phyloP scores from a whole-genome alignment of 2,797 vertebrate species.

The Gambelia wislizenii region DNA sequence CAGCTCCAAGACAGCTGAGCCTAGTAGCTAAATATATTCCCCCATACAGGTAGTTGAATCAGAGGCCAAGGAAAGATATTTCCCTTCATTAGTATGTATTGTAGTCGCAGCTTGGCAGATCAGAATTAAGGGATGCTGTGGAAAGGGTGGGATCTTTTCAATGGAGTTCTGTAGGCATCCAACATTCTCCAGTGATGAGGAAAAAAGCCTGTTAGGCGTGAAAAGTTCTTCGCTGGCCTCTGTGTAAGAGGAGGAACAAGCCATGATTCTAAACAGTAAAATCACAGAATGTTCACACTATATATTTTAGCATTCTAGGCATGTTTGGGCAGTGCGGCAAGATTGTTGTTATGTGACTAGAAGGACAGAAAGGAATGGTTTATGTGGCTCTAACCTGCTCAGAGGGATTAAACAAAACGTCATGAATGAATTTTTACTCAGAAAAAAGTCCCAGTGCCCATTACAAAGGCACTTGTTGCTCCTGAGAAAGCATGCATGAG shows the following conservation, averaged over 20 bases:
- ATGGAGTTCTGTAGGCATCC: neutral
- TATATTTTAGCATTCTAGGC: neutral
- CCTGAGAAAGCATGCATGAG: neutral
- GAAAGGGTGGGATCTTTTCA: neutral
- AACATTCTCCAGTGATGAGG: neutral
- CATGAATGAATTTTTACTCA: neutral
- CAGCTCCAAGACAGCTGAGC: neutral
- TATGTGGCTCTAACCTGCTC: neutral
- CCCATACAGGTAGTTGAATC: conserved; percentile 31
- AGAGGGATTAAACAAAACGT: neutral
- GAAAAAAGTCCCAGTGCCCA: neutral
- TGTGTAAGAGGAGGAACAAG: neutral
- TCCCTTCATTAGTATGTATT: neutral
- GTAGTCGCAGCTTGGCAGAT: conserved; percentile 2
- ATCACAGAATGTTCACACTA: too few relatives aligned
- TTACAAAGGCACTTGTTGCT: neutral
- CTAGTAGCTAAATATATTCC: conserved; percentile 20
- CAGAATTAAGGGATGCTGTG: neutral
- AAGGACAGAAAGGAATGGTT: neutral
- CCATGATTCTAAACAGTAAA: neutral
- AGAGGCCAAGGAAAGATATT: conserved; percentile 18
- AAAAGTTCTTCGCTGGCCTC: neutral
- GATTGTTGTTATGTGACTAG: neutral
- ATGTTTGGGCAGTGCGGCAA: neutral
- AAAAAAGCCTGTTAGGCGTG: neutral